These are phyloP conservation scores for Spheniscus mendiculus DNA, from an alignment of 2,113 vertebrate genomes.

Conservation along the genomic window DNA sequence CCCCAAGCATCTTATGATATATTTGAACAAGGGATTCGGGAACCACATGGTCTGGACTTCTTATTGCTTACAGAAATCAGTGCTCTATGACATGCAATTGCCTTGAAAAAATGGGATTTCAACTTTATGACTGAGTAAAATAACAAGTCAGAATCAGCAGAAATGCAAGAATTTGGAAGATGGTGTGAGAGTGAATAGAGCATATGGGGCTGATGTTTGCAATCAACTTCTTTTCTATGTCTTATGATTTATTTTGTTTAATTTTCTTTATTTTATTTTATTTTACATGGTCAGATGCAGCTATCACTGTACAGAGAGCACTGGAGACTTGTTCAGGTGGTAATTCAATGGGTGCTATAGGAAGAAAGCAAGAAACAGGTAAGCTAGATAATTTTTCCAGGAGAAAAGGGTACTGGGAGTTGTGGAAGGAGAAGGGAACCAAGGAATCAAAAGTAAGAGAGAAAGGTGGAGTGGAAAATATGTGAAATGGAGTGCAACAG, in stretches of 20 bases:
- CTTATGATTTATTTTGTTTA: not conserved
- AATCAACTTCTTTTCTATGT: not conserved
- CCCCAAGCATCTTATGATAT: not conserved
- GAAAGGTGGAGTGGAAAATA: not conserved
- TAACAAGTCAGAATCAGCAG: not conserved
- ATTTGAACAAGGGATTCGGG: not conserved
- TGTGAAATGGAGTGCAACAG: not conserved
- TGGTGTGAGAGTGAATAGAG: rapidly evolving
- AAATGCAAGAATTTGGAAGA: not conserved
- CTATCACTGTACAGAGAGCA: not conserved
- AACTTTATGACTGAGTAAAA: not conserved
- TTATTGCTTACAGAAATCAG: not conserved
- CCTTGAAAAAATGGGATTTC: not conserved
- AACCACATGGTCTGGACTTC: not conserved
- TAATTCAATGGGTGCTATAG: not conserved
- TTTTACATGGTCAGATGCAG: not conserved
- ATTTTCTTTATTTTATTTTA: not conserved
- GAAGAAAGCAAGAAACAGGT: not conserved
- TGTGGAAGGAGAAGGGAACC: not conserved
- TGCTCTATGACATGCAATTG: not conserved
- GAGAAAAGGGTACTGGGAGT: not conserved
- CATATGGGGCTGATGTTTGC: not conserved
- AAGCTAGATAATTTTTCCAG: not conserved
- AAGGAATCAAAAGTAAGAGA: not conserved
- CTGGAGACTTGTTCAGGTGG: not conserved